Base-by-base conservation (phyloP, 2,888 invertebrate genomes). In the Drosophila colorata region DNA sequence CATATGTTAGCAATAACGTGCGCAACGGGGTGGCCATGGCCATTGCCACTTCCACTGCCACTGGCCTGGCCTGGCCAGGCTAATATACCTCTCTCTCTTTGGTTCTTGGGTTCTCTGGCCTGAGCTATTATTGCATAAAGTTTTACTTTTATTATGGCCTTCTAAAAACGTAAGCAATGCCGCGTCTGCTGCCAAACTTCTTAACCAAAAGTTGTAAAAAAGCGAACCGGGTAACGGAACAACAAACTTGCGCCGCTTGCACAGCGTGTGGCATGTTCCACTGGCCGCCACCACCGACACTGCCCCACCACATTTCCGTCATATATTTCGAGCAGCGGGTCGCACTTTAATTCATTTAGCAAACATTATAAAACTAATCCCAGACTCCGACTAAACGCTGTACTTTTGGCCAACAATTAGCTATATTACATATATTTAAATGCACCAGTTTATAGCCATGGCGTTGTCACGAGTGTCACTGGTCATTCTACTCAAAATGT, bases 1-100 rank as follows among this genome's bases (percentile, higher is more conserved):
- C 87, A 82, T 85, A 80, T 82, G 85, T 85, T 85, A 58, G 85
- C 82, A 65, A 78, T 84, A 78, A 75, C 82, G 78, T 78, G 79
- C 68, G 59, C 75, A 43, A 63, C 46, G 56, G 56, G 48, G 38
- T 44, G 49, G 64, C 59, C 58, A 37, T 47, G 47, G 48, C 51
- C 49, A 23, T 4, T 33, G 33, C 31, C 31, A 31, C 31, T 31
- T 6, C 31, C 33, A 33, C 11, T 44, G 44, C 55, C 20, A 47
- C 18, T 43, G 23, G 52, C 47, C 63, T 47, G 74, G n/a, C 38
- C 14, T 2, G 14, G 37, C 14, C 43, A 1, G 14, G 37, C 37
- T 20, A 23, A 20, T 11, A n/a, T 13, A 20, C n/a, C 28, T 40
- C 40, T 8, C 8, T 25, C 20, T 43, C 23, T 20, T 23, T 35